These are phyloP conservation scores for Spinus pinus DNA, from an alignment of 2,797 vertebrate genomes.

Conservation along the genomic window DNA sequence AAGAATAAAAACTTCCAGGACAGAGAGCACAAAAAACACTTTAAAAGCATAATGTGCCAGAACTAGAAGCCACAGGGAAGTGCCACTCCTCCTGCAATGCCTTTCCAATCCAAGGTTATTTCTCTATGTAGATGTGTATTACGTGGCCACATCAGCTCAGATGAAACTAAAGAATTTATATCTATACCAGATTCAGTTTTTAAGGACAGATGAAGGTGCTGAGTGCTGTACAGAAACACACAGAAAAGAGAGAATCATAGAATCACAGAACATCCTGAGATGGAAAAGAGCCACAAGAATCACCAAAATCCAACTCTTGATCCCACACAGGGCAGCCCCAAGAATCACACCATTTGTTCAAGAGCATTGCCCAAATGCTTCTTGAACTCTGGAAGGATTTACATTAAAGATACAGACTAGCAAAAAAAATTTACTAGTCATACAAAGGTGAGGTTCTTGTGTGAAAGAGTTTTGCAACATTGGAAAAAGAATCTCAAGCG, in stretches of 20 bases:
- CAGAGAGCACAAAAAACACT: accelerated
- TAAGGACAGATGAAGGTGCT: neutral
- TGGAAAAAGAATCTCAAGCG: neutral
- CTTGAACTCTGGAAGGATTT: neutral
- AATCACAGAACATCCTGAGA: neutral
- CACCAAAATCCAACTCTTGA: neutral
- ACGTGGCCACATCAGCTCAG: accelerated
- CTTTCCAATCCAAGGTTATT: neutral
- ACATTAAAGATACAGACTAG: neutral
- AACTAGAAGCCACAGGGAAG: neutral
- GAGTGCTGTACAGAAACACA: neutral
- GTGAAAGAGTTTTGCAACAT: neutral
- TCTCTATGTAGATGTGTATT: neutral
- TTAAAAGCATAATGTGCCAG: neutral
- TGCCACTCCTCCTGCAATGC: neutral
- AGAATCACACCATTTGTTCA: accelerated
- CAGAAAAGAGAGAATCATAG: neutral
- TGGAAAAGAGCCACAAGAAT: neutral
- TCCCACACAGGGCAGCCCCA: neutral
- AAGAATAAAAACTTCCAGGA: neutral
- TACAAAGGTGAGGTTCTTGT: neutral
- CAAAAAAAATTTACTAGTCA: accelerated
- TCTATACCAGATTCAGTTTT: neutral
- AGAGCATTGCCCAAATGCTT: neutral
- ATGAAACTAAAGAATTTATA: neutral